These are phyloP conservation scores for Teleogryllus occipitalis DNA, from an alignment of 1,140 invertebrate genomes.

Conservation along the genomic window DNA sequence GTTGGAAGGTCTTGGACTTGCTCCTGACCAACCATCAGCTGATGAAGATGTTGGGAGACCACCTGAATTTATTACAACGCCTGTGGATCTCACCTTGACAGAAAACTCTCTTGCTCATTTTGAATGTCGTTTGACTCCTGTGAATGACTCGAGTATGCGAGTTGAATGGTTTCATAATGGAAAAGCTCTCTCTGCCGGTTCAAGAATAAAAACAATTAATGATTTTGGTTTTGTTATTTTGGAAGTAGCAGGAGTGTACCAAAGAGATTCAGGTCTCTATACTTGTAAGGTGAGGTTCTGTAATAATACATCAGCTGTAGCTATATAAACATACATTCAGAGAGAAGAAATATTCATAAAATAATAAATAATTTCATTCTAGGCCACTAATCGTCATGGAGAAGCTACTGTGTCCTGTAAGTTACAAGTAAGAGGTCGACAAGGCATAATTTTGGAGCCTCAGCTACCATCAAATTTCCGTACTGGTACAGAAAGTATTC, in stretches of 20 bases:
- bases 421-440: slow-evolving; percentile 72
- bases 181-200: slow-evolving; percentile 76
- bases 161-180: slow-evolving; percentile 97
- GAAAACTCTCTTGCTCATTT: slow-evolving; percentile 90
- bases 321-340: background rate
- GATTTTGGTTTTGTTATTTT: slow-evolving; percentile 91
- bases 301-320: background rate
- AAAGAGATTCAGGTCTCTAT: slow-evolving; percentile 79
- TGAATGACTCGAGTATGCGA: slow-evolving; percentile 84
- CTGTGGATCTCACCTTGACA: slow-evolving; percentile 69
- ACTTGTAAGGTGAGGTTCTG: slow-evolving; percentile 58
- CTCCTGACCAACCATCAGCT: slow-evolving; percentile 47
- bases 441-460: slow-evolving; percentile 84
- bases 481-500: slow-evolving; percentile 77
- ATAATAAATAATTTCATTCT: slow-evolving; percentile 10
- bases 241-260: slow-evolving; percentile 80
- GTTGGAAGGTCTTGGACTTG: slow-evolving; percentile 73
- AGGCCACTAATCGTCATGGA: slow-evolving; percentile 79
- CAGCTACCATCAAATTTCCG: slow-evolving; percentile 79
- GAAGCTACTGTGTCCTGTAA: slow-evolving; percentile 81
- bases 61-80: slow-evolving; percentile 85
- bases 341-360: background rate
- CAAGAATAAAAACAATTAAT: slow-evolving; percentile 82
- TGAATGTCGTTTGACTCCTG: slow-evolving; percentile 80
- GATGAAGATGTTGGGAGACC: slow-evolving; percentile 80